Evolutionary conservation across 2,797 vertebrate species (phyloP).

Genomic region (Artibeus jamaicensis): DNA sequence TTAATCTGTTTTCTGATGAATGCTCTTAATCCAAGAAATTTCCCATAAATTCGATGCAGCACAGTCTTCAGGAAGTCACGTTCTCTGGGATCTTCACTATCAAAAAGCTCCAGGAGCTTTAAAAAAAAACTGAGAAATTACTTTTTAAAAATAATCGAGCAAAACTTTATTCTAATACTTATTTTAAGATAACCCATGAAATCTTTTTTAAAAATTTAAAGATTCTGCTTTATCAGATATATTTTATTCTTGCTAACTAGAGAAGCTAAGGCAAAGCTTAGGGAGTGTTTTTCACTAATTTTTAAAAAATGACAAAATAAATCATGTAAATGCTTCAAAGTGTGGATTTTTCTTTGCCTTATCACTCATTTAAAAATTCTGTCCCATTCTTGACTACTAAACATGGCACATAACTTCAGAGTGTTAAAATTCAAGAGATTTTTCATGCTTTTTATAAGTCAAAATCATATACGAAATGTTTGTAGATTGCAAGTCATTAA

Average conservation of each 20-base stretch:
- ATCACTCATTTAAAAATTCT: conserved; percentile 36
- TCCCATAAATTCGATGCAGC: conserved; percentile 97
- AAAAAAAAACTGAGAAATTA: conserved; percentile 81
- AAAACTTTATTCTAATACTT: conserved; percentile 37
- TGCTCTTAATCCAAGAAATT: conserved; percentile 96
- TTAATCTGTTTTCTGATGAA: conserved; percentile 99
- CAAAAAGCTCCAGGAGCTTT: conserved; percentile 96
- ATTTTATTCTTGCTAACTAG: conserved; percentile 44
- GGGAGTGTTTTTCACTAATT: background rate
- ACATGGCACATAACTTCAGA: background rate
- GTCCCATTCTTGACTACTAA: background rate
- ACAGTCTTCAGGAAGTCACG: conserved; percentile 98
- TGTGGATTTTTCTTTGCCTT: background rate
- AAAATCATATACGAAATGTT: background rate
- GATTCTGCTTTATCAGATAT: background rate
- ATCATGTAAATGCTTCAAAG: conserved; percentile 17
- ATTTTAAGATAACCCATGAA: background rate
- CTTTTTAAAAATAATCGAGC: conserved; percentile 69
- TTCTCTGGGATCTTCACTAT: conserved; percentile 97
- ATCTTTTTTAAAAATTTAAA: background rate
- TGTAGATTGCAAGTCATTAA: background rate
- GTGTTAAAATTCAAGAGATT: background rate
- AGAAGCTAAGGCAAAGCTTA: background rate
- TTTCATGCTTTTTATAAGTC: background rate
- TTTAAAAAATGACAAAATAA: background rate